phyloP scores from a whole-genome alignment of 1,140 invertebrate genomes.

The Drosophila rhopaloa region DNA sequence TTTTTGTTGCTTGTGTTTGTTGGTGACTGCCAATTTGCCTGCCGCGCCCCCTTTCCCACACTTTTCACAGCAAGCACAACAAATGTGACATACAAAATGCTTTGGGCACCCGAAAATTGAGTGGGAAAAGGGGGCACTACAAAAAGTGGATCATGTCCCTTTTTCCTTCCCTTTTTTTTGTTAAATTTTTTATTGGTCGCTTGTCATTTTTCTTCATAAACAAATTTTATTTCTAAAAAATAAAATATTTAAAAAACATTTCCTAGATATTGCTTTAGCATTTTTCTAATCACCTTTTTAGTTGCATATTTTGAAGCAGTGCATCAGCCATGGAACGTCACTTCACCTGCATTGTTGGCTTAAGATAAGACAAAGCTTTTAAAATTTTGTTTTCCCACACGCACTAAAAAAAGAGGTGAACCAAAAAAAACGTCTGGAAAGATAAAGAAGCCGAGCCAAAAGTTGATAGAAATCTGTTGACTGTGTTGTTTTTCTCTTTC shows the following conservation, averaged over 20 bases:
- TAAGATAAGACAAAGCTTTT: slow-evolving; percentile 63
- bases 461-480: slow-evolving; percentile 60
- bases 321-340: slow-evolving; percentile 14
- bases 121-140: background rate
- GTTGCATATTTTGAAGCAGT: background rate
- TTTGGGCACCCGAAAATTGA: slow-evolving; percentile 33
- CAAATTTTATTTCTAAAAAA: too few species aligned
- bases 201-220: slow-evolving; percentile 39
- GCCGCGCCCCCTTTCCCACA: slow-evolving; percentile 21
- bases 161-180: slow-evolving; percentile 34
- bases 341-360: slow-evolving; percentile 32
- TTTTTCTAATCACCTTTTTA: too few species aligned
- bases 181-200: slow-evolving; percentile 8
- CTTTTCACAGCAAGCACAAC: slow-evolving; percentile 52
- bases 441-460: slow-evolving; percentile 15
- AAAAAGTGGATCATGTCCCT: slow-evolving; percentile 24
- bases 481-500: slow-evolving; percentile 41
- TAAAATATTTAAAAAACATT: too few species aligned
- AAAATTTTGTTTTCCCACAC: slow-evolving; percentile 50
- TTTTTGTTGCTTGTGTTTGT: slow-evolving; percentile 28
- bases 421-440: background rate
- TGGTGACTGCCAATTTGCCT: slow-evolving; percentile 65
- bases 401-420: slow-evolving; percentile 3
- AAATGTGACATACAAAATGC: slow-evolving; percentile 56
- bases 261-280: too few species aligned